A percentile compares a stretch with the other conserved stretches of the same genome.
Evolutionary conservation across 2,797 vertebrate species (phyloP).

Genomic region (Manis pentadactyla): DNA sequence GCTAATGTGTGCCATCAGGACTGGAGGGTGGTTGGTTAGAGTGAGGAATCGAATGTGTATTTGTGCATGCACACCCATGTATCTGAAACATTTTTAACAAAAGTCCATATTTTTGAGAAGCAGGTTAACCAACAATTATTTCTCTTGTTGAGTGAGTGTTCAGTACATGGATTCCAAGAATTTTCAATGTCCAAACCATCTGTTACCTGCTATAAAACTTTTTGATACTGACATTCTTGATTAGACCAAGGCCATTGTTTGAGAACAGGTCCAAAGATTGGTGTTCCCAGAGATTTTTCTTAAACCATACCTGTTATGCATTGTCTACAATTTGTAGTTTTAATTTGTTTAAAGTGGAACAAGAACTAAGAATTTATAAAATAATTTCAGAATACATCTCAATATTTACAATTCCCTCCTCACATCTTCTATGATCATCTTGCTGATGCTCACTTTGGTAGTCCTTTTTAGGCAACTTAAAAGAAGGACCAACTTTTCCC

Average conservation of each 20-base stretch:
- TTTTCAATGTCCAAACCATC: neutral
- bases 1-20: neutral
- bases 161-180: neutral
- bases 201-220: neutral
- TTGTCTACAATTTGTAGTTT: neutral
- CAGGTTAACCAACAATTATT: neutral
- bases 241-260: neutral
- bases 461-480: neutral
- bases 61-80: neutral
- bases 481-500: neutral
- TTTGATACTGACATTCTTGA: neutral
- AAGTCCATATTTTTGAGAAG: neutral
- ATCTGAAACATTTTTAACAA: slow-evolving; percentile 14
- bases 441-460: neutral
- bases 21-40: neutral
- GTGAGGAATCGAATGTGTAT: neutral
- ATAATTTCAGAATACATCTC: neutral
- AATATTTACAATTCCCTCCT: neutral
- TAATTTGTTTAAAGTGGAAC: neutral
- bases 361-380: neutral
- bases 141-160: neutral
- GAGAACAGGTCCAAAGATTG: neutral
- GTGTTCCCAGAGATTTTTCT: neutral
- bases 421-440: neutral
- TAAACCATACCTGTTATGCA: neutral